phyloP scores from a whole-genome alignment of 1,140 invertebrate species.

The Drosophila arizonae region DNA sequence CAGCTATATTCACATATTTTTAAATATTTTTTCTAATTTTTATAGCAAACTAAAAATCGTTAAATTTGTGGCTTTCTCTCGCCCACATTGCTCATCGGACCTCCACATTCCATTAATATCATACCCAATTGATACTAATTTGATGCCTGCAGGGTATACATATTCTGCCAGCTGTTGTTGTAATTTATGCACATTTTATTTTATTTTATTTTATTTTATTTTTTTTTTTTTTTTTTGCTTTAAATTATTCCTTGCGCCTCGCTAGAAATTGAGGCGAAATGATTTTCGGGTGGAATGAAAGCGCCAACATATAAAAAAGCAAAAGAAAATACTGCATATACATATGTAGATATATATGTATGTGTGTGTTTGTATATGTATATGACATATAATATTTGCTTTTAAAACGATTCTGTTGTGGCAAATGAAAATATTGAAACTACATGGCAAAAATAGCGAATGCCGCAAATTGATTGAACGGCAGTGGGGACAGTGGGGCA shows the following conservation, averaged over 20 bases:
- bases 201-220: background rate
- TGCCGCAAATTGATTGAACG: conserved; percentile 60
- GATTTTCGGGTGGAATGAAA: conserved; percentile 40
- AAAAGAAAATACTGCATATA: conserved; percentile 43
- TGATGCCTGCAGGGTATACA: conserved; percentile 14
- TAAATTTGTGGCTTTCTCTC: background rate
- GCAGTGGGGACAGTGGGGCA: background rate
- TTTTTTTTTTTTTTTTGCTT: conserved; percentile 31
- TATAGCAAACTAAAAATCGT: too few species aligned
- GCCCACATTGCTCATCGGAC: background rate
- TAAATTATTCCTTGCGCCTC: conserved; percentile 40
- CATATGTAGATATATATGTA: conserved; percentile 13
- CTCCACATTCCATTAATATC: background rate
- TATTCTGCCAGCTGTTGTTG: conserved; percentile 64
- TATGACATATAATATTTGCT: conserved; percentile 38
- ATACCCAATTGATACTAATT: background rate
- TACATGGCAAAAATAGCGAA: conserved; percentile 39
- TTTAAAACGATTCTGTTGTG: conserved; percentile 24
- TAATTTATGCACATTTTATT: conserved; percentile 69
- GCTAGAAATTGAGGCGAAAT: conserved; percentile 67
- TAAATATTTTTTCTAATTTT: too few species aligned
- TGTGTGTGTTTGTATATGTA: background rate
- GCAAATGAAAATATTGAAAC: conserved; percentile 48
- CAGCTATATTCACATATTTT: too few species aligned
- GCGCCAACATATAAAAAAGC: conserved; percentile 38